Evolutionary conservation across 1,140 invertebrate genomes (phyloP), one percentile per base, ranked within the genome.

Genomic region (Trachymyrmex cornetzi): DNA sequence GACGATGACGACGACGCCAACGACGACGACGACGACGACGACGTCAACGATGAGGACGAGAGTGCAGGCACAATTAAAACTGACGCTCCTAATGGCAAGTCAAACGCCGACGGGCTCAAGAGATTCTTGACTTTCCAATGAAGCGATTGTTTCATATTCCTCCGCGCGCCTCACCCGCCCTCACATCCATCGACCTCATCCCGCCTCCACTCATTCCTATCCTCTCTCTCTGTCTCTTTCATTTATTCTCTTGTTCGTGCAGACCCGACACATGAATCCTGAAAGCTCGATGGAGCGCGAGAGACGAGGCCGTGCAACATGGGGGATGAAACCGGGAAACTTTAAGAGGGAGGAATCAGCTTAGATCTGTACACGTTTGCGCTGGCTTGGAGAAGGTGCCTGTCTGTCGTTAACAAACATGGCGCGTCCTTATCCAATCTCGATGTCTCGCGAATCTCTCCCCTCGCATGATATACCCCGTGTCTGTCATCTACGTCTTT

Each of bases 11-110:
- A 82, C 86, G 67, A 57, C 69, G 72, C 74, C 82, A 79, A 80
- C 82, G 87, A 91, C 86, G 85, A 86, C 82, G 89, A 89, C 90
- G 75, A 86, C 89, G 88, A 85, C 85, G 85, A 89, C 82, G 90
- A 91, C 81, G 77, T 84, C 84, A 86, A 74, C 77, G 91, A 90
- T 69, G 91, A 91, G 89, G 91, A 92, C 86, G 92, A 92, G 90
- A 89, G 89, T 89, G 92, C 93, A 94, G 94, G 93, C 94, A 95
- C 95, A 95, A 95, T 95, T 95, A 95, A 95, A 95, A 95, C 95
- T 95, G 94, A 95, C 94, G 95, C 94, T 95, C 92, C 95, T 95
- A 95, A 95, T 95, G 95, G 95, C 95, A 95, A 95, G 95, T 95
- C 95, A 95, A 95, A 95, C 95, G 94, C 94, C 94, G 93, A 94